Evolutionary conservation across 2,797 vertebrate genomes (phyloP).

Genomic region (Lateolabrax maculatus): DNA sequence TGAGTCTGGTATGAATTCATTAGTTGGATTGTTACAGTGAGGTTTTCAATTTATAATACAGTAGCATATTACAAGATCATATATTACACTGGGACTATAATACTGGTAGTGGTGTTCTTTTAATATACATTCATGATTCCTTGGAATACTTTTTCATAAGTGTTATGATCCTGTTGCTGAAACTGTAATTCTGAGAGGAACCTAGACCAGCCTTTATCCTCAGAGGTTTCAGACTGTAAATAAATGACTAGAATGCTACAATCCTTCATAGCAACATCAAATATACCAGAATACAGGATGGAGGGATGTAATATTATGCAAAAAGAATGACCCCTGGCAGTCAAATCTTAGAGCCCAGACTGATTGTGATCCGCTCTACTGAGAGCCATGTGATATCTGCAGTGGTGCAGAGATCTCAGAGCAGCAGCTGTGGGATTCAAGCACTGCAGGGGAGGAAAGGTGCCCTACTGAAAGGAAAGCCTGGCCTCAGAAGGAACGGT

Average conservation of each 20-base stretch:
- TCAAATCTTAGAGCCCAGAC: constrained; percentile 15
- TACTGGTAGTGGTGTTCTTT: not conserved
- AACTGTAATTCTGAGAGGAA: constrained; percentile 24
- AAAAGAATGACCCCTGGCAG: constrained; percentile 15
- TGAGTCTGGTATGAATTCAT: not conserved
- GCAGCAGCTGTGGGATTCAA: constrained; percentile 46
- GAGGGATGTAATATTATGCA: constrained; percentile 7
- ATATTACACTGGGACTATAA: not conserved
- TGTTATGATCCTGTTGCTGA: constrained; percentile 1
- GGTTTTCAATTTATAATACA: not conserved
- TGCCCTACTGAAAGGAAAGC: constrained; percentile 12
- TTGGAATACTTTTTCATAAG: not conserved
- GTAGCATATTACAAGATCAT: not conserved
- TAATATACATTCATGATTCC: constrained; percentile 17
- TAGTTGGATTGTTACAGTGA: not conserved
- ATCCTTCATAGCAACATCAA: not conserved
- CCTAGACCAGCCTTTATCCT: constrained; percentile 9
- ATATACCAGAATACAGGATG: not conserved
- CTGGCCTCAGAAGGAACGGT: constrained; percentile 16
- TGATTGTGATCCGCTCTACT: constrained; percentile 26
- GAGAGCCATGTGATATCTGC: constrained; percentile 29
- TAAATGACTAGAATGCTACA: not conserved
- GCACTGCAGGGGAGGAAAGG: constrained; percentile 36
- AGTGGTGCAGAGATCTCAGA: constrained; percentile 41
- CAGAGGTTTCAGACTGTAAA: not conserved